Conservation (phyloP, 2,888 invertebrate genomes). For the Luffia ferchaultella region DNA sequence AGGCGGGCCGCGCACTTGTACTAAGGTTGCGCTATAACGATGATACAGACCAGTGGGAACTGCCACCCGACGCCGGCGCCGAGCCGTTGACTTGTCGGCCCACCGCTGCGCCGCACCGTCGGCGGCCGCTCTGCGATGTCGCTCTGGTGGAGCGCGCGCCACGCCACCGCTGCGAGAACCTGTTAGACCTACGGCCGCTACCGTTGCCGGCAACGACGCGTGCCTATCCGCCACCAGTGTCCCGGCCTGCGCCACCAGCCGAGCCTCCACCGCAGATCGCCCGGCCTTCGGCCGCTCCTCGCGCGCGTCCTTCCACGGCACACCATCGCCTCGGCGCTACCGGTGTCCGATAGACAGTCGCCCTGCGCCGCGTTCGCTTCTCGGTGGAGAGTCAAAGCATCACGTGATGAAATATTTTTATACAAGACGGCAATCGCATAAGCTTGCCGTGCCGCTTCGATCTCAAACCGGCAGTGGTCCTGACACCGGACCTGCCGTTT, state of each 20-base stretch:
- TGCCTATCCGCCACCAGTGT: constrained; percentile 69
- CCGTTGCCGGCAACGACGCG: constrained; percentile 80
- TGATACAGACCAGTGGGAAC: constrained; percentile 40
- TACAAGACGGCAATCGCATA: neutral
- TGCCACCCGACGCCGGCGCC: constrained; percentile 14
- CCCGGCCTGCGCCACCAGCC: constrained; percentile 59
- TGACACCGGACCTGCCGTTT: too few relatives aligned
- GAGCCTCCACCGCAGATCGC: neutral
- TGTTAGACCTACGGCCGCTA: constrained; percentile 77
- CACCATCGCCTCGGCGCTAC: constrained; percentile 38
- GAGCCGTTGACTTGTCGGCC: constrained; percentile 58
- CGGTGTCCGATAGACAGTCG: constrained; percentile 29
- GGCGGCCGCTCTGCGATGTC: constrained; percentile 70
- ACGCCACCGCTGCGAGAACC: constrained; percentile 70
- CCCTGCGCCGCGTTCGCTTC: constrained; percentile 5
- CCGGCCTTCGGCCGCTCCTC: constrained; percentile 8
- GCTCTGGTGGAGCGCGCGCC: constrained; percentile 62
- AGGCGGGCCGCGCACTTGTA: constrained; percentile 35
- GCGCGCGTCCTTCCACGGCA: constrained; percentile 29
- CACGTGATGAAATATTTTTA: neutral
- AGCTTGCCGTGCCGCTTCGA: neutral
- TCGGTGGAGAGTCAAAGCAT: neutral
- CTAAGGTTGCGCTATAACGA: constrained; percentile 36
- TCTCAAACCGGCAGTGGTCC: neutral
- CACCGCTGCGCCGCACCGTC: constrained; percentile 67